Conservation (phyloP, 2,888 invertebrate genomes). For the Xylophagus ater region DNA sequence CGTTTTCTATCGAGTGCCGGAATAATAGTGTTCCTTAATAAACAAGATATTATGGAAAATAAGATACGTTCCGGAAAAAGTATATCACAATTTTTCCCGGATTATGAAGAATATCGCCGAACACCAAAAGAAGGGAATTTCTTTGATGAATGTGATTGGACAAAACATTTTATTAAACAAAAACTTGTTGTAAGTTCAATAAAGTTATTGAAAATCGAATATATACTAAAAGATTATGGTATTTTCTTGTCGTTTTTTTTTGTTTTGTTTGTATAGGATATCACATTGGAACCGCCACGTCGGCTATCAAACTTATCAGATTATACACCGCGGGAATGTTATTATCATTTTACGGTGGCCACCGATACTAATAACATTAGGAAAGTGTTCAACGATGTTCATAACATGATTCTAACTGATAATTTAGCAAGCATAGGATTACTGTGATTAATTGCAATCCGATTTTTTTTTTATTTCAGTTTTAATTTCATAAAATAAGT, state of each 20-base stretch:
- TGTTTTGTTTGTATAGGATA: constrained; percentile 38
- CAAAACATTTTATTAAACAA: constrained; percentile 55
- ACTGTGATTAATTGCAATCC: too few species aligned
- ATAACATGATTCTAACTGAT: constrained; percentile 49
- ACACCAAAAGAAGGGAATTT: constrained; percentile 39
- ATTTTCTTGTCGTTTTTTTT: not conserved
- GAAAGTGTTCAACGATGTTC: constrained; percentile 62
- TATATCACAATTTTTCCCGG: constrained; percentile 55
- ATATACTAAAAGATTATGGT: not conserved
- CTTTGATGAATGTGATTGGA: constrained; percentile 52
- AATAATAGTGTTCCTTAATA: constrained; percentile 70
- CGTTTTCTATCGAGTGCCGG: constrained; percentile 60
- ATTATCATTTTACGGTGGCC: constrained; percentile 63
- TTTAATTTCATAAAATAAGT: too few species aligned
- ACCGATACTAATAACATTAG: constrained; percentile 64
- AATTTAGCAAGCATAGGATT: constrained; percentile 41
- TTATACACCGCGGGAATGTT: constrained; percentile 46
- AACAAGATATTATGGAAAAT: constrained; percentile 61
- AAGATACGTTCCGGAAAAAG: constrained; percentile 57
- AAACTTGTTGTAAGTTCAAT: constrained; percentile 47
- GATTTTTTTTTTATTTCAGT: not conserved
- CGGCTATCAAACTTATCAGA: constrained; percentile 35
- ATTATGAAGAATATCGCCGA: constrained; percentile 46
- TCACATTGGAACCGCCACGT: constrained; percentile 44
- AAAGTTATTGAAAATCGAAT: constrained; percentile 3